phyloP scores from a whole-genome alignment of 1,140 invertebrate genomes.

The Musca vetustissima region DNA sequence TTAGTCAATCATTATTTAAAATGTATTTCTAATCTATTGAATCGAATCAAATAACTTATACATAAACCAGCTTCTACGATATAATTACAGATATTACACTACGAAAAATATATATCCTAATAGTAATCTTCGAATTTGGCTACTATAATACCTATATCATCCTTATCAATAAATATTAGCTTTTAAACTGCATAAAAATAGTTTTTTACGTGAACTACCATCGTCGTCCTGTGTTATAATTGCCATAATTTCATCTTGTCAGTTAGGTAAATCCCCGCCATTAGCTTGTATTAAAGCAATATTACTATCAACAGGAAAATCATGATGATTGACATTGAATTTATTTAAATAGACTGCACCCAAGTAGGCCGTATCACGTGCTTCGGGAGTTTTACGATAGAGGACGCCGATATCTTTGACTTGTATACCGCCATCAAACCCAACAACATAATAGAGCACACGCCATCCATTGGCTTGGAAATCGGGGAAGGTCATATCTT shows the following conservation, averaged over 20 bases:
- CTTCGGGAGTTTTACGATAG: conserved; percentile 30
- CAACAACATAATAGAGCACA: conserved; percentile 40
- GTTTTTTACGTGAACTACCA: too few relatives aligned
- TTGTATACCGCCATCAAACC: conserved; percentile 39
- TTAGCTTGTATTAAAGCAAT: conserved; percentile 26
- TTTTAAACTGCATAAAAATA: too few relatives aligned
- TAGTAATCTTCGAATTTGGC: too few relatives aligned
- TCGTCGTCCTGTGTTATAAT: background rate
- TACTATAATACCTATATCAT: too few relatives aligned
- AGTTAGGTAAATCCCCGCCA: conserved; percentile 27
- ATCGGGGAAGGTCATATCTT: conserved; percentile 14
- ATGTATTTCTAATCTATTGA: too few relatives aligned
- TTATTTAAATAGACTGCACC: conserved; percentile 43
- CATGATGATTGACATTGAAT: conserved; percentile 25
- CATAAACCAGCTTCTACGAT: too few relatives aligned
- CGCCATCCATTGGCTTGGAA: conserved; percentile 34
- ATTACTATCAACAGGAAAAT: conserved; percentile 27
- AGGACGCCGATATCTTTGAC: conserved; percentile 43
- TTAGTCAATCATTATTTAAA: too few relatives aligned
- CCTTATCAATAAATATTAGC: too few relatives aligned
- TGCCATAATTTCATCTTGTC: background rate
- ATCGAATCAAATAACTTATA: too few relatives aligned
- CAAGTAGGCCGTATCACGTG: conserved; percentile 25
- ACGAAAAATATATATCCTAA: too few relatives aligned
- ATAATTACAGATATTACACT: too few relatives aligned